These are phyloP conservation scores for Ambastaia sidthimunki DNA, from an alignment of 2,797 vertebrate genomes.

Conservation along the genomic window DNA sequence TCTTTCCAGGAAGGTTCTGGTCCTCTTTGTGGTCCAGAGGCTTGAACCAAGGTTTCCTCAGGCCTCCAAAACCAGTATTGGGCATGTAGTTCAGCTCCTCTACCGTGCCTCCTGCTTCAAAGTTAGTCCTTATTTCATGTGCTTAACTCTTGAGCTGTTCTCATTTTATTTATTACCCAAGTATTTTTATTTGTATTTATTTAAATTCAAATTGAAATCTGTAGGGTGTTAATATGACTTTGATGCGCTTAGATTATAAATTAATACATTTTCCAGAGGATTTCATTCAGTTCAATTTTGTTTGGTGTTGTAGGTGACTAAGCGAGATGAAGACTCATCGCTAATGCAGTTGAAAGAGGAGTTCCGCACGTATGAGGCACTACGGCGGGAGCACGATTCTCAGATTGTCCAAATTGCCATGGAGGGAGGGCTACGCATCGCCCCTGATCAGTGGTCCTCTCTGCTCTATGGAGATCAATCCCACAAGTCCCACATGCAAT, in stretches of 20 bases:
- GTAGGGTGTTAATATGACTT: too few relatives aligned
- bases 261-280: too few relatives aligned
- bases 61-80: slow-evolving; percentile 99
- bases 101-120: slow-evolving; percentile 99
- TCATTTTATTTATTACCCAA: too few relatives aligned
- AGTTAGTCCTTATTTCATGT: slow-evolving; percentile 73
- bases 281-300: background rate
- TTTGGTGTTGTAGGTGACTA: slow-evolving; percentile 83
- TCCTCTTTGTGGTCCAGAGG: slow-evolving; percentile 98
- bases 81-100: slow-evolving; percentile 98
- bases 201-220: too few relatives aligned
- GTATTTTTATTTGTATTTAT: too few relatives aligned
- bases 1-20: slow-evolving; percentile 95
- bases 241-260: too few relatives aligned
- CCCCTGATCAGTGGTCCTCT: slow-evolving; percentile 98
- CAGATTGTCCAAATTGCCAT: slow-evolving; percentile 99
- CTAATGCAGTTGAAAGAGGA: slow-evolving; percentile 99
- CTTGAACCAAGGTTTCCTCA: slow-evolving; percentile 98
- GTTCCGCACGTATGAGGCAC: slow-evolving; percentile 95
- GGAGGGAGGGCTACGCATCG: slow-evolving; percentile 97
- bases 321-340: slow-evolving; percentile 97
- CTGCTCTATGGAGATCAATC: slow-evolving; percentile 96
- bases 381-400: slow-evolving; percentile 95
- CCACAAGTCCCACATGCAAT: slow-evolving; percentile 99
- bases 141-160: background rate